Conservation (phyloP, 92 coral and sea anemone genomes). For the Parazoanthus atlanticus region DNA sequence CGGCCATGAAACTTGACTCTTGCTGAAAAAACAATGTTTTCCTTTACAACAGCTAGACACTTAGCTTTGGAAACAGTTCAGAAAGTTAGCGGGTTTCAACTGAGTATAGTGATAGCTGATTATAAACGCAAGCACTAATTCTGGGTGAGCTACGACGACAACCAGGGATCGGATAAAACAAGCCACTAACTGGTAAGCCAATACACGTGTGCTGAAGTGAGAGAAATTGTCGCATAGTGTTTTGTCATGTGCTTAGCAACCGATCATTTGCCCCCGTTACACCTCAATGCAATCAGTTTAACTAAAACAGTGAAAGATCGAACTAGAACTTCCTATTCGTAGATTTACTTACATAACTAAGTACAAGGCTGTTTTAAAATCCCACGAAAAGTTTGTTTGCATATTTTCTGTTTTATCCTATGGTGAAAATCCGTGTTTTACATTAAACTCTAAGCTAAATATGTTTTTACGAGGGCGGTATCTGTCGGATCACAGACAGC, state of each 20-base stretch:
- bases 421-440: conserved; percentile 34
- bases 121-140: neutral
- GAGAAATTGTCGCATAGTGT: conserved; percentile 15
- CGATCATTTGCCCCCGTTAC: neutral
- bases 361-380: too few relatives aligned
- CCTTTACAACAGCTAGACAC: conserved; percentile 27
- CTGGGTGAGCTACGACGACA: neutral
- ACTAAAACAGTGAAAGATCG: neutral
- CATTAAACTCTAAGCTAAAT: neutral
- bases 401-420: neutral
- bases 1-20: conserved; percentile 38
- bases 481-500: neutral
- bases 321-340: too few relatives aligned
- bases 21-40: conserved; percentile 26
- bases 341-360: too few relatives aligned
- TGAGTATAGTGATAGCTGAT: neutral
- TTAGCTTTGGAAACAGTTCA: conserved; percentile 3
- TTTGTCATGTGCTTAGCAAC: conserved; percentile 43
- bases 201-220: conserved; percentile 27
- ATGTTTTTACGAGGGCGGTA: neutral
- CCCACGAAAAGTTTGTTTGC: neutral
- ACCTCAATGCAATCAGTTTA: neutral
- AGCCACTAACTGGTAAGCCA: conserved; percentile 12
- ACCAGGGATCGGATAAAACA: neutral
- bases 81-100: neutral